Conservation (phyloP, 2,888 invertebrate genomes). For the Drosophila paucipuncta region DNA sequence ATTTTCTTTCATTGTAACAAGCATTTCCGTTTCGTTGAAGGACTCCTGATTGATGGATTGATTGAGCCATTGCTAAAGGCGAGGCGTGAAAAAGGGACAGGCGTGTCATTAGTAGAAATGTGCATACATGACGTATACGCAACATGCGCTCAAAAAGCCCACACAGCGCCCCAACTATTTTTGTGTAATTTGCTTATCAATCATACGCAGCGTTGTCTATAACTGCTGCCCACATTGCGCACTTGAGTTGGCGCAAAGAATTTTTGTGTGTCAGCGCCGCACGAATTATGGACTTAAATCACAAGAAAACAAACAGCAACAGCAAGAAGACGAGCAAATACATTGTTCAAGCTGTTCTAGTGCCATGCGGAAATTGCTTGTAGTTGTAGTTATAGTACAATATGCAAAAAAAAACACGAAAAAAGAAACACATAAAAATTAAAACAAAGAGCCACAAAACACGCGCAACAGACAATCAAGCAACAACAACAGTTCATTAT, state of each 20-base stretch:
- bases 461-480: constrained; percentile 31
- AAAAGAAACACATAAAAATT: constrained; percentile 25
- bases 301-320: constrained; percentile 36
- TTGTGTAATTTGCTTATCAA: constrained; percentile 73
- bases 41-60: constrained; percentile 56
- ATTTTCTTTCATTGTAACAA: constrained; percentile 32
- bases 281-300: constrained; percentile 71
- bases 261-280: constrained; percentile 67
- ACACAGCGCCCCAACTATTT: constrained; percentile 5
- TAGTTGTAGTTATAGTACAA: constrained; percentile 39
- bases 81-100: constrained; percentile 55
- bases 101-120: constrained; percentile 27
- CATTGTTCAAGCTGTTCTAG: constrained; percentile 44
- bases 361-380: constrained; percentile 74
- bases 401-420: constrained; percentile 48
- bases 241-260: constrained; percentile 48
- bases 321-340: constrained; percentile 41
- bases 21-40: constrained; percentile 67
- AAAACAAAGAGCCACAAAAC: constrained; percentile 48
- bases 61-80: constrained; percentile 25
- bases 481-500: constrained; percentile 55
- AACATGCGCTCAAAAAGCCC: constrained; percentile 43
- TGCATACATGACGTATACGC: constrained; percentile 56
- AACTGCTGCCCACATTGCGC: constrained; percentile 44
- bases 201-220: constrained; percentile 68